Percentiles rank a stretch among this genome's conserved stretches.
These are phyloP conservation scores for Myrmecobius fasciatus DNA, from an alignment of 2,113 vertebrate genomes.

Conservation along the genomic window DNA sequence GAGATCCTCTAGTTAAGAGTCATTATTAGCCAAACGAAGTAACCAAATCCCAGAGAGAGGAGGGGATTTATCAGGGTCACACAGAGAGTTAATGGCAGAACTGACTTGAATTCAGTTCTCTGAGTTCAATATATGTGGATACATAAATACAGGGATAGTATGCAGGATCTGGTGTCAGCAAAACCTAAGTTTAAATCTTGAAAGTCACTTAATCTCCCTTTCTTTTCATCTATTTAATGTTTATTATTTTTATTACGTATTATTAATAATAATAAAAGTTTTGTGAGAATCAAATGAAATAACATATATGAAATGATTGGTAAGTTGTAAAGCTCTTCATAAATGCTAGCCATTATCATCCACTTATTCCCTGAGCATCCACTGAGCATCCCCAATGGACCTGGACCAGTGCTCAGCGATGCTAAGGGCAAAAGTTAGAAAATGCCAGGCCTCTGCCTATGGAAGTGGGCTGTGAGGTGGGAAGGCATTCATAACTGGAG, in stretches of 20 bases:
- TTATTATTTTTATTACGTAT: too few species aligned
- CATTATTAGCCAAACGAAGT: not conserved
- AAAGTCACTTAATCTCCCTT: not conserved
- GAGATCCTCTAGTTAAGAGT: not conserved
- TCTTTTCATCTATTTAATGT: not conserved
- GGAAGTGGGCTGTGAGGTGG: not conserved
- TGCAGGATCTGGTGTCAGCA: not conserved
- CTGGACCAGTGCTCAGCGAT: not conserved
- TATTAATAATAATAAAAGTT: not conserved
- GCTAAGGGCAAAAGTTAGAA: not conserved
- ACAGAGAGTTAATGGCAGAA: not conserved
- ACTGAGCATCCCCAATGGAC: not conserved
- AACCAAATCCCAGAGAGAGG: not conserved
- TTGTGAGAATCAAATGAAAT: not conserved
- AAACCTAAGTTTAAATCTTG: not conserved
- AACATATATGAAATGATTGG: not conserved
- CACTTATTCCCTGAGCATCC: not conserved
- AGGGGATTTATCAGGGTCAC: not conserved
- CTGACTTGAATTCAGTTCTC: not conserved
- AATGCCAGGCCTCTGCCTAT: not conserved
- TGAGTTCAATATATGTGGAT: not conserved
- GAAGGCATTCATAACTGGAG: not conserved
- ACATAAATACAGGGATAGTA: too few species aligned
- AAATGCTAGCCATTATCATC: not conserved
- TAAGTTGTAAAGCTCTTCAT: not conserved